Conservation (phyloP, 2,888 invertebrate species). For the Metellina segmentata region DNA sequence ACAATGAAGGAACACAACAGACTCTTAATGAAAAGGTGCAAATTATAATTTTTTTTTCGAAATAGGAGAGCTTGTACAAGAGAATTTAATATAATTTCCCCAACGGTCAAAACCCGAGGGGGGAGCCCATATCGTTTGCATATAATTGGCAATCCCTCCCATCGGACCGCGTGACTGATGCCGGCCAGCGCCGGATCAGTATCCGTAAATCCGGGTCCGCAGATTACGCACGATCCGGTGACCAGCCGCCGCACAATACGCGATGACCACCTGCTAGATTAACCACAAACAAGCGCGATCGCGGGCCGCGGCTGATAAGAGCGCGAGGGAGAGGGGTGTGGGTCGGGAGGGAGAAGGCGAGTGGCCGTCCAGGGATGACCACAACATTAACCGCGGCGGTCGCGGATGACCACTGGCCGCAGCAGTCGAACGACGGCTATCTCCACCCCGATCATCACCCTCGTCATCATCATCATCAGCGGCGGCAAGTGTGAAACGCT, state of each 20-base stretch:
- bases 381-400: conserved; percentile 67
- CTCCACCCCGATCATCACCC: conserved; percentile 45
- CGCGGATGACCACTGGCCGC: conserved; percentile 50
- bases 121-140: conserved; percentile 1
- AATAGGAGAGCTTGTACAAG: neutral
- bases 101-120: too few species aligned
- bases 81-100: neutral
- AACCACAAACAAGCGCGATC: conserved; percentile 62
- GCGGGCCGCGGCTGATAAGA: conserved; percentile 32
- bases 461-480: conserved; percentile 67
- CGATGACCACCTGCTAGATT: conserved; percentile 72
- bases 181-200: conserved; percentile 1
- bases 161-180: conserved; percentile 30
- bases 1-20: too few species aligned
- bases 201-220: conserved; percentile 41
- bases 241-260: conserved; percentile 29
- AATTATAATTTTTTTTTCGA: too few species aligned
- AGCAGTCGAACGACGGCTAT: conserved; percentile 21
- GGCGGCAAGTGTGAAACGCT: conserved; percentile 52
- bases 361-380: conserved; percentile 68
- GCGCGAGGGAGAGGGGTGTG: conserved; percentile 1
- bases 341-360: neutral
- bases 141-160: conserved; percentile 10
- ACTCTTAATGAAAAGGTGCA: too few species aligned
- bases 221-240: conserved; percentile 30